Evolutionary conservation across 2,113 vertebrate species (phyloP).

Genomic region (Turnix velox): DNA sequence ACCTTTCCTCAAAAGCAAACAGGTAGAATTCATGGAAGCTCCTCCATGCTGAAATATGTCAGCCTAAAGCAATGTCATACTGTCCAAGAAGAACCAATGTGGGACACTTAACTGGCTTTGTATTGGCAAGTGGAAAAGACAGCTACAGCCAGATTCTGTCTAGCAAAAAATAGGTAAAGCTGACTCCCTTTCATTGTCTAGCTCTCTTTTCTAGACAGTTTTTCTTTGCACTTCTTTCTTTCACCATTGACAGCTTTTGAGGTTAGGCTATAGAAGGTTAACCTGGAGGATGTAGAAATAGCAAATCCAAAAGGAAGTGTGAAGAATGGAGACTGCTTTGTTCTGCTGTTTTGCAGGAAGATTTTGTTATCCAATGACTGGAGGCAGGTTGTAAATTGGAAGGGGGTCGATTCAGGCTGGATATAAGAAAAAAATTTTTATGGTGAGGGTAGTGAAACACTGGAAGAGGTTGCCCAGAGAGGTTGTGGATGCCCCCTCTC

Average conservation of each 20-base stretch:
- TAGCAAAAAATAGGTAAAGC: not conserved
- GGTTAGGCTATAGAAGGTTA: not conserved
- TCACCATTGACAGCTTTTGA: not conserved
- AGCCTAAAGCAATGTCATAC: not conserved
- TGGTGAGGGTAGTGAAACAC: too few species aligned
- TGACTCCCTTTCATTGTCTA: not conserved
- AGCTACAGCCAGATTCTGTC: not conserved
- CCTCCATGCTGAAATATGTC: not conserved
- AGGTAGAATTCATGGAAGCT: not conserved
- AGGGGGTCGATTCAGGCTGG: too few species aligned
- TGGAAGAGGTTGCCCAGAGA: too few species aligned
- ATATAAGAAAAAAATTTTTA: too few species aligned
- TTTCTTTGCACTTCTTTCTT: not conserved
- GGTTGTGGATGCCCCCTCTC: too few species aligned
- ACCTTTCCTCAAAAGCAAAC: not conserved
- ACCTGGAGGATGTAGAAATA: not conserved
- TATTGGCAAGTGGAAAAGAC: not conserved
- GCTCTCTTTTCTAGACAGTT: not conserved
- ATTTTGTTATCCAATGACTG: not conserved
- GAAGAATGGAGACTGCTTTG: not conserved
- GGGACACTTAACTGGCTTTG: not conserved
- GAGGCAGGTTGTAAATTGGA: too few species aligned
- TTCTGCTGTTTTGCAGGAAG: not conserved
- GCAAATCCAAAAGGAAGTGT: not conserved
- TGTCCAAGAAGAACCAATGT: not conserved